Base-by-base conservation (phyloP, 2,888 invertebrate genomes). In the Clitarchus hookeri region DNA sequence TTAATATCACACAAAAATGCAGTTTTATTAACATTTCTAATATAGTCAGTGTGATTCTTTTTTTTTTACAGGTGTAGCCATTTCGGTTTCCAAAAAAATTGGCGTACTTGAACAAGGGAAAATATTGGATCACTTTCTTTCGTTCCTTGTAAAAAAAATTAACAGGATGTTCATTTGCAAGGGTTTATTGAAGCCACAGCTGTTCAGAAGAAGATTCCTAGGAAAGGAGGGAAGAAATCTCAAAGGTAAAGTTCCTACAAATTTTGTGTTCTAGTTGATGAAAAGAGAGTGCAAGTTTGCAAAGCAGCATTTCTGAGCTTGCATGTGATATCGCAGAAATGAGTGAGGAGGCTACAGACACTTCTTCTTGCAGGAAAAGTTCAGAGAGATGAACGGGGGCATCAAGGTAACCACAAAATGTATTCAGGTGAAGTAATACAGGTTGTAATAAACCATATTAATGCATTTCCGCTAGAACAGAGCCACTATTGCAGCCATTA, bases 121-220 rank as follows among this genome's bases (percentile, higher is more conserved):
- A 16, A 16, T 48, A 48, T 65, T 16, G 65, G n/a, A 65, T 12
- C 65, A 65, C 16, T 82, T 82, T 9, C 82, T 26, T 11, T 82
- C 27, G 13, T 27, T 82, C n/a, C n/a, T 1, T 25, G 26, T 0
- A 2, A 2, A 36, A 82, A 82, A 26, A 82, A 82, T 82, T 9
- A 80, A 80, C 80, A 82, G 11, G 27, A 82, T 27, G n/a, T 82
- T 82, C 82, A 82, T 19, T 82, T 82, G 44, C 82, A 82, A 82
- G 44, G 82, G 27, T 19, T 82, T 82, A 82, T 27, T 82, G 27
- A 27, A 82, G 13, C 27, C 23, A 1, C 82, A 19, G 16, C 82
- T 82, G 82, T 82, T 27, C 11, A 82, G 82, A 27, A 82, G 27
- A 26, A 27, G 19, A 8, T 4, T 27, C 27, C 82, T 44, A 82